Percentiles rank a stretch among this genome's conserved stretches.
phyloP scores from a whole-genome alignment of 2,113 vertebrate species.

The Onychostoma macrolepis region DNA sequence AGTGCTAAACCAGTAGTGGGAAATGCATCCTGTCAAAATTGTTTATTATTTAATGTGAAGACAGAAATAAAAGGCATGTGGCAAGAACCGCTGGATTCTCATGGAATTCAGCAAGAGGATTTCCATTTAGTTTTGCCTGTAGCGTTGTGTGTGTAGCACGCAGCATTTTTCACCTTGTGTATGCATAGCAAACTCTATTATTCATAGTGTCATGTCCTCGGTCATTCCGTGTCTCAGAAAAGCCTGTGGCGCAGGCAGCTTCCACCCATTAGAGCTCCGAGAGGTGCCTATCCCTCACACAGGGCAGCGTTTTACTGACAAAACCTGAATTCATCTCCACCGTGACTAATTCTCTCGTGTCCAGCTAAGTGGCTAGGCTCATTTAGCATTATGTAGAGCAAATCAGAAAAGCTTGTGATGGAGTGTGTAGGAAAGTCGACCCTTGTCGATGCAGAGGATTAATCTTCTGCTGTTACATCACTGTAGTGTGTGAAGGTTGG shows the following conservation, averaged over 20 bases:
- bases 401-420: slow-evolving; percentile 64
- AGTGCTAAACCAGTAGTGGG: background rate
- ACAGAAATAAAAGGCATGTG: slow-evolving; percentile 19
- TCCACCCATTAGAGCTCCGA: slow-evolving; percentile 26
- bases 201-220: slow-evolving; percentile 45
- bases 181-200: slow-evolving; percentile 36
- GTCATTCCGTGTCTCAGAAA: slow-evolving; percentile 27
- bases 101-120: background rate
- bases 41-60: background rate
- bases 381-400: slow-evolving; percentile 67
- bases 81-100: background rate
- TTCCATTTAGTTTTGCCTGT: slow-evolving; percentile 20
- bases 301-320: slow-evolving; percentile 29
- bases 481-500: slow-evolving; percentile 36
- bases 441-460: slow-evolving; percentile 64
- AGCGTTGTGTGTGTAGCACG: slow-evolving; percentile 29
- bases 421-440: slow-evolving; percentile 45
- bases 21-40: background rate
- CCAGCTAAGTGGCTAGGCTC: slow-evolving; percentile 58
- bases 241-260: slow-evolving; percentile 42
- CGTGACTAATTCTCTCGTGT: slow-evolving; percentile 53
- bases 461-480: slow-evolving; percentile 55
- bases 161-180: slow-evolving; percentile 23
- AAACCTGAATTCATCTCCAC: slow-evolving; percentile 55
- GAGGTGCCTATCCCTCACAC: slow-evolving; percentile 44